Evolutionary conservation across 2,113 vertebrate species (phyloP).

Genomic region (Condylura cristata): DNA sequence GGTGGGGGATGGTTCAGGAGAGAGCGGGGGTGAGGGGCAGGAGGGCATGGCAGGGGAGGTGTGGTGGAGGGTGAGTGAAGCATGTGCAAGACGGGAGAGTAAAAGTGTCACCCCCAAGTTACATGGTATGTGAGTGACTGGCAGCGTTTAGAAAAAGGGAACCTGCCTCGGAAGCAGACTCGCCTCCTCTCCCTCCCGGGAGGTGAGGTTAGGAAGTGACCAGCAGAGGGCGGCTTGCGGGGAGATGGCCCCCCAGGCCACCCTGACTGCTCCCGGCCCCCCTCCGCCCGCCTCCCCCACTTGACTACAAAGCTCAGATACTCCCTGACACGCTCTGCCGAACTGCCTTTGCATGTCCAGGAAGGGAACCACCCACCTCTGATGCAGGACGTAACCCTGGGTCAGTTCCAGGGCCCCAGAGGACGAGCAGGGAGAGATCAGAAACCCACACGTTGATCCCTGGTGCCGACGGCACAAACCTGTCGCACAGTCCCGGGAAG

Average conservation of each 20-base stretch:
- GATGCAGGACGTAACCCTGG: neutral
- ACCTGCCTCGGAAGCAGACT: neutral
- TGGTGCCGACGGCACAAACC: neutral
- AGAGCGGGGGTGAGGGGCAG: too few relatives aligned
- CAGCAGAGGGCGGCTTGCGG: neutral
- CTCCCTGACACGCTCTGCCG: neutral
- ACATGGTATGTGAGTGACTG: too few relatives aligned
- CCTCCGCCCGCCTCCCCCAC: neutral
- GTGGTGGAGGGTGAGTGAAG: too few relatives aligned
- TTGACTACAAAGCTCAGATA: neutral
- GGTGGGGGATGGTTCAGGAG: too few relatives aligned
- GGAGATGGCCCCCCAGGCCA: neutral
- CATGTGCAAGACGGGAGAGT: too few relatives aligned
- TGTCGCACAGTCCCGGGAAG: neutral
- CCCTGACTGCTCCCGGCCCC: neutral
- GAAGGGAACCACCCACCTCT: neutral
- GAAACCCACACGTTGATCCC: neutral
- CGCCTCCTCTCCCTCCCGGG: neutral
- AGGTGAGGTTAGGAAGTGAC: neutral
- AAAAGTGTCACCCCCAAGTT: too few relatives aligned
- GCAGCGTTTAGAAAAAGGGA: neutral
- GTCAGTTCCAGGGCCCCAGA: neutral
- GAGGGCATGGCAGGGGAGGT: too few relatives aligned
- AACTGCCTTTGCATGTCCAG: neutral
- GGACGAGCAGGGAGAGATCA: neutral